These are phyloP conservation scores for Heliornis fulica DNA, from an alignment of 2,113 vertebrate species.

Conservation along the genomic window DNA sequence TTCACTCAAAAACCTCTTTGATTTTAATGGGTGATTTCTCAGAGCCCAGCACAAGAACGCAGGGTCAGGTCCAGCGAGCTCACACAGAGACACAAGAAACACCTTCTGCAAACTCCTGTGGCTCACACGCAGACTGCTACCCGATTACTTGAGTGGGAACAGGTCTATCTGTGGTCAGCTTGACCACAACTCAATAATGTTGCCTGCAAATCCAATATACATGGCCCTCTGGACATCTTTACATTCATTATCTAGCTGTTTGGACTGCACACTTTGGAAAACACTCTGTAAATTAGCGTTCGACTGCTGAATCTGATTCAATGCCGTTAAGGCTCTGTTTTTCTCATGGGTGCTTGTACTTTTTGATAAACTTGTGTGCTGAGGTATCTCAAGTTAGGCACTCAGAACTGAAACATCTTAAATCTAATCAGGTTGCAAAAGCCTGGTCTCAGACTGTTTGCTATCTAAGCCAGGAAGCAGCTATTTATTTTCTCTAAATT, in stretches of 20 bases:
- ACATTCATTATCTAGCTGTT: background rate
- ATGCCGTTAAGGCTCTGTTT: background rate
- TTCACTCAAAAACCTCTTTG: background rate
- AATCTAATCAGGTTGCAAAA: background rate
- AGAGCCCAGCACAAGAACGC: background rate
- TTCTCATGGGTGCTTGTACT: background rate
- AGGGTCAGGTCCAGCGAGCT: background rate
- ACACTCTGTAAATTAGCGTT: background rate
- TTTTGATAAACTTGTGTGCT: background rate
- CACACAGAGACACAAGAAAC: background rate
- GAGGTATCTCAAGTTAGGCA: background rate
- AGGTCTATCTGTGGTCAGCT: background rate
- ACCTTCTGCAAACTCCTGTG: background rate
- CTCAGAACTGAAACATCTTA: background rate
- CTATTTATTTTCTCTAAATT: slow-evolving; percentile 24
- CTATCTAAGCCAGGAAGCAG: background rate
- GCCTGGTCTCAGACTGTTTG: background rate
- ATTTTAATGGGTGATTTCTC: background rate
- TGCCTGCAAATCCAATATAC: background rate
- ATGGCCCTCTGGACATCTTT: background rate
- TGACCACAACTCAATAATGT: slow-evolving; percentile 5
- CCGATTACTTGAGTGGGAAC: background rate
- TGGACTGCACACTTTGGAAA: background rate
- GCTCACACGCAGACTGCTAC: background rate
- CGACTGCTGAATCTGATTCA: background rate